Evolutionary conservation across 2,113 vertebrate species (phyloP).

Genomic region (Paradoxurus hermaphroditus): DNA sequence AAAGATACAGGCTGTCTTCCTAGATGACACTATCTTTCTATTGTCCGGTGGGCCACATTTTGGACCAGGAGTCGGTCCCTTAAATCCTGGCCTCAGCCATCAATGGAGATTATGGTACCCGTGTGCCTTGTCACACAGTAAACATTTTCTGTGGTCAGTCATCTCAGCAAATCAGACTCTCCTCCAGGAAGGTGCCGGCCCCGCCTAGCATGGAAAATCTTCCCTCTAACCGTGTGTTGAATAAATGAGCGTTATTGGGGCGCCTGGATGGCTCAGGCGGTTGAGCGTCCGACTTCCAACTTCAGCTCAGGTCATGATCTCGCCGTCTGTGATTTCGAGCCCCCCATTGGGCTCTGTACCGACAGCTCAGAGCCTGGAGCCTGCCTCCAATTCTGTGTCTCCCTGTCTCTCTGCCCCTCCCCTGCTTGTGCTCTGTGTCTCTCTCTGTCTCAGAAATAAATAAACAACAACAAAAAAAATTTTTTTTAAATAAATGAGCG

Average conservation of each 20-base stretch:
- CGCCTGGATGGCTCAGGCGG: too few species aligned
- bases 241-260: neutral
- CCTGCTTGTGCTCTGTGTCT: too few species aligned
- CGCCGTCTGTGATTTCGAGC: too few species aligned
- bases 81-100: neutral
- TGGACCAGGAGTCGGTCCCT: neutral
- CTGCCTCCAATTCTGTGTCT: too few species aligned
- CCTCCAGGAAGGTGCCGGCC: neutral
- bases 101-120: neutral
- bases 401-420: too few species aligned
- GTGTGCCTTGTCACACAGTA: fast-evolving
- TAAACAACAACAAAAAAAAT: too few species aligned
- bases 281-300: too few species aligned
- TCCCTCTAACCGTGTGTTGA: neutral
- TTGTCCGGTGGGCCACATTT: neutral
- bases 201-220: neutral
- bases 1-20: neutral
- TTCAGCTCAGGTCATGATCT: too few species aligned
- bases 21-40: neutral
- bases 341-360: too few species aligned
- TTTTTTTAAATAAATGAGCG: neutral
- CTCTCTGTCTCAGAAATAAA: too few species aligned
- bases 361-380: too few species aligned
- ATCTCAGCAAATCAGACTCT: neutral
- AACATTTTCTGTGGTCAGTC: neutral